Base-by-base conservation (phyloP, 2,797 vertebrate species). In the Sebastes diaconus region DNA sequence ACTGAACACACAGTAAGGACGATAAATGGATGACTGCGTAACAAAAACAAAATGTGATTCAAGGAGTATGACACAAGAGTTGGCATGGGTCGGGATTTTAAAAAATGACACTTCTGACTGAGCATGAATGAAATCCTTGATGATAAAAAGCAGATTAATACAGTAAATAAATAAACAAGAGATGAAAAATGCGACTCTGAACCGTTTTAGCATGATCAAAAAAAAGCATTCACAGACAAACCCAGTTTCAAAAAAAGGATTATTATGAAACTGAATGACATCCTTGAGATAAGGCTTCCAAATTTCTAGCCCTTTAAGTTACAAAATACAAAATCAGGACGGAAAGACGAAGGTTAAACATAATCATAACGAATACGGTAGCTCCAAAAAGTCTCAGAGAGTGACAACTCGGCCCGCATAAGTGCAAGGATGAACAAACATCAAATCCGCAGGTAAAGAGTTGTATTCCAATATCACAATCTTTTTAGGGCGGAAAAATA, bases 271-370 rank as follows among this genome's bases (percentile, higher is more conserved):
- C 29, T 54, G 46, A 84, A 81, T 58, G 89, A 88, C 77, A 85
- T 87, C 84, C 76, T 91, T 85, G 86, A 90, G 90, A 84, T 92
- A 87, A 91, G 91, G 83, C 80, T 87, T 89, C 73, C 2, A 80
- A 66, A 73, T 69, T 24, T 80, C 9, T 80, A 91, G 89, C 91
- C 93, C 90, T 93, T 86, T 87, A 78, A 84, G 68, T 79, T 79
- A 77, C 76, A 85, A 50, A 12, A 13, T 55, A 83, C 72, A 78
- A 84, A 81, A 81, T 46, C 60, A 25, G 91, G 90, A 92, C 83
- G 86, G 89, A 89, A 70, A 88, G 57, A 90, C 77, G 13, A n/a
- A 58, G 66, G 71, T 73, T 81, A 74, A 79, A 90, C 87, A 82
- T 60, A 80, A 75, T 80, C 59, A 16, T 60, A 70, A 83, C 79